Conservation (phyloP, 2,888 invertebrate species). For the Plebejus anna region DNA sequence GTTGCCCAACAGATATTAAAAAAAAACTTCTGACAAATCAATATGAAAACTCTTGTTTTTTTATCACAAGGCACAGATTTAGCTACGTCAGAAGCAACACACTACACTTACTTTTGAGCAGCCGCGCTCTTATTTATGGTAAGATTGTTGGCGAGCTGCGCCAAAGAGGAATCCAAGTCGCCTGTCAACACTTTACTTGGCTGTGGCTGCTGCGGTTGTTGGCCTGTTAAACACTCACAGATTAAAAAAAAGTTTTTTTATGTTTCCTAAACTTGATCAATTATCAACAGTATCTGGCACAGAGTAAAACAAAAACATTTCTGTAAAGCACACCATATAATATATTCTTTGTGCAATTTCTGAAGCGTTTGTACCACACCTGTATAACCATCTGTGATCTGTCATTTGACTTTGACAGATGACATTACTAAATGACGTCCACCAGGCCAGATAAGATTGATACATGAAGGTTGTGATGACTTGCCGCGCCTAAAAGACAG, state of each 20-base stretch:
- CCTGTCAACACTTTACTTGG: slow-evolving; percentile 91
- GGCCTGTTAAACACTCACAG: slow-evolving; percentile 49
- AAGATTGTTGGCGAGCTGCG: slow-evolving; percentile 95
- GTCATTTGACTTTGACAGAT: neutral
- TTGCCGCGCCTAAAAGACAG: neutral
- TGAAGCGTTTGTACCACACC: neutral
- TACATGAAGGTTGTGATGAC: neutral
- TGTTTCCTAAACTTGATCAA: neutral
- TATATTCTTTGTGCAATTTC: neutral
- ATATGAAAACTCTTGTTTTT: neutral
- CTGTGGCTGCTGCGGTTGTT: slow-evolving; percentile 55
- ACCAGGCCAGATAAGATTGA: neutral
- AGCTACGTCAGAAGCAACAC: slow-evolving; percentile 38
- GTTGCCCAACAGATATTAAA: neutral
- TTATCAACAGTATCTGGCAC: neutral
- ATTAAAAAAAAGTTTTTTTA: neutral
- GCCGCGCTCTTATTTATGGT: slow-evolving; percentile 89
- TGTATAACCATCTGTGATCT: neutral
- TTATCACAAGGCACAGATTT: slow-evolving; percentile 7
- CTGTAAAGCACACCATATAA: neutral
- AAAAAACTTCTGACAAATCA: neutral
- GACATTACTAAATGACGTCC: neutral
- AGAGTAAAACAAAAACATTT: neutral
- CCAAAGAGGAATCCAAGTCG: slow-evolving; percentile 95
- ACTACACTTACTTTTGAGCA: slow-evolving; percentile 83